Evolutionary conservation across 2,113 vertebrate genomes (phyloP).

Genomic region (Cranoglanis bouderius): DNA sequence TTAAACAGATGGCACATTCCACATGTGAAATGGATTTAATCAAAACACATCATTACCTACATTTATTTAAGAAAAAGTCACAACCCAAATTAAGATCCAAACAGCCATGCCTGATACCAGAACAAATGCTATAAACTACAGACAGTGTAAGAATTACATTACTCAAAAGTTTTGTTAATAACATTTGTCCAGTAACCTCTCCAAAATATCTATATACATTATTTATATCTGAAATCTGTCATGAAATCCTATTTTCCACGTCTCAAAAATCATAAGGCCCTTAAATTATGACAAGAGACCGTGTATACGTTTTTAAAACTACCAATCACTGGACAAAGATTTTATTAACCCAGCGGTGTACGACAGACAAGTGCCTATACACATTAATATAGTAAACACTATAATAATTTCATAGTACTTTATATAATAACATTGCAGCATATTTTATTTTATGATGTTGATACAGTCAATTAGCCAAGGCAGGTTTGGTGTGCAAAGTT

Average conservation of each 20-base stretch:
- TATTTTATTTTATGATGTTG: background rate
- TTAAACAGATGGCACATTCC: background rate
- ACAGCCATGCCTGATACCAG: background rate
- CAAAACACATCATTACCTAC: background rate
- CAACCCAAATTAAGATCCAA: background rate
- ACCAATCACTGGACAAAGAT: too few species aligned
- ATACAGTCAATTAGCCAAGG: background rate
- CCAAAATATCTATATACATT: too few species aligned
- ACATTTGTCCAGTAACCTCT: background rate
- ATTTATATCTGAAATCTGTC: too few species aligned
- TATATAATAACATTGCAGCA: background rate
- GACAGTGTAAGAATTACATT: background rate
- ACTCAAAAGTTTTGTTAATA: background rate
- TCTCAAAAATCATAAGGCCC: too few species aligned
- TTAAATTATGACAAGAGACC: too few species aligned
- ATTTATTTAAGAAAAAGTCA: background rate
- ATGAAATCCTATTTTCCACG: too few species aligned
- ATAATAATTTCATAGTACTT: background rate
- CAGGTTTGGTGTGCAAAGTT: background rate
- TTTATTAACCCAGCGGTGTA: background rate
- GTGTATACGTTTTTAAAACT: too few species aligned
- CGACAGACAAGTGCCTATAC: background rate
- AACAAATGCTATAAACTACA: background rate
- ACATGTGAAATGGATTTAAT: background rate
- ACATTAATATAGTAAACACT: background rate